phyloP scores from a whole-genome alignment of 2,888 invertebrate genomes.

The Carterocephalus palaemon region DNA sequence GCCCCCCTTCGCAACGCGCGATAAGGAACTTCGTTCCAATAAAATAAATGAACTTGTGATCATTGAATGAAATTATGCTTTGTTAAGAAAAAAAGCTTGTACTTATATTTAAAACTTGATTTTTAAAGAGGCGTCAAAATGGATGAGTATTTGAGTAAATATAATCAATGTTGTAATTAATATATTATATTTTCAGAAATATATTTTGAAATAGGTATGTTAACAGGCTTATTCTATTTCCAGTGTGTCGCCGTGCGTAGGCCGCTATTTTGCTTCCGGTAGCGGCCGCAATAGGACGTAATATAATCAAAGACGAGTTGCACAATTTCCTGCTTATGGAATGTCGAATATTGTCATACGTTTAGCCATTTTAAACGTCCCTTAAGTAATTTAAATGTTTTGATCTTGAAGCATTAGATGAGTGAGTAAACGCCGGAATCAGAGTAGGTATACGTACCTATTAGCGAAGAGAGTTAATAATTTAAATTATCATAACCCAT shows the following conservation, averaged over 20 bases:
- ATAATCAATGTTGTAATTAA: background rate
- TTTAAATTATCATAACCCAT: background rate
- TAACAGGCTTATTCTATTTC: slow-evolving; percentile 21
- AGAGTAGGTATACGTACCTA: too few species aligned
- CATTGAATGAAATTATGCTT: too few species aligned
- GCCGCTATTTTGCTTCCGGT: slow-evolving; percentile 50
- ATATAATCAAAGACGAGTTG: slow-evolving; percentile 56
- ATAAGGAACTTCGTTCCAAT: too few species aligned
- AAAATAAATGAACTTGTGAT: too few species aligned
- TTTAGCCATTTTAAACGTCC: slow-evolving; percentile 2
- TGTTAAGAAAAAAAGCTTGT: too few species aligned
- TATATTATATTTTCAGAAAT: too few species aligned
- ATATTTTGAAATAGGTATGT: too few species aligned
- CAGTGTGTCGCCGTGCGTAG: slow-evolving; percentile 24
- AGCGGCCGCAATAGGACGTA: slow-evolving; percentile 44
- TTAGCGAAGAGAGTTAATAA: background rate
- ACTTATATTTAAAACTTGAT: too few species aligned
- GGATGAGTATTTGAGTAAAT: background rate
- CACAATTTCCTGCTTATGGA: slow-evolving; percentile 53
- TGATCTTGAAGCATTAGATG: too few species aligned
- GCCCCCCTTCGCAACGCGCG: too few species aligned
- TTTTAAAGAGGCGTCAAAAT: too few species aligned
- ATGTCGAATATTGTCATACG: slow-evolving; percentile 20
- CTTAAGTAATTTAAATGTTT: background rate
- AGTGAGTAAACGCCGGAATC: too few species aligned